phyloP scores from a whole-genome alignment of 2,888 invertebrate species.

The Amblyjoppa proteus region DNA sequence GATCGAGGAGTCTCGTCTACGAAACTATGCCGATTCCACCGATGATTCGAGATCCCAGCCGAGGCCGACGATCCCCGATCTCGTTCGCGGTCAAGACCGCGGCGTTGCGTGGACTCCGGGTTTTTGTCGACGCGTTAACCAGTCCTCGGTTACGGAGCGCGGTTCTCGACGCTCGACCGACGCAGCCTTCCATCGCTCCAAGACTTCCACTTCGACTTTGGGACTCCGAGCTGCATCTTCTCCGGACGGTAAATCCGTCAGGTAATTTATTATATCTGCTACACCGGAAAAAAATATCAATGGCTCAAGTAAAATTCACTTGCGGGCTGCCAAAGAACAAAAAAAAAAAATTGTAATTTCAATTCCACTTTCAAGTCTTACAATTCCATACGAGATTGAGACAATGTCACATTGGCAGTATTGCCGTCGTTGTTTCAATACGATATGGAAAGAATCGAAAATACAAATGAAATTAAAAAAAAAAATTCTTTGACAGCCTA shows the following conservation, averaged over 20 bases:
- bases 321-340: too few relatives aligned
- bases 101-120: conserved; percentile 72
- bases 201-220: neutral
- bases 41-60: conserved; percentile 53
- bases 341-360: too few relatives aligned
- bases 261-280: neutral
- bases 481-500: too few relatives aligned
- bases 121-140: conserved; percentile 73
- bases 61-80: conserved; percentile 68
- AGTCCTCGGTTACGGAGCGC: conserved; percentile 39
- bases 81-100: conserved; percentile 66
- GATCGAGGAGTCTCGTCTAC: conserved; percentile 48
- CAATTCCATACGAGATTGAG: too few relatives aligned
- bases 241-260: neutral
- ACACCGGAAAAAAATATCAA: too few relatives aligned
- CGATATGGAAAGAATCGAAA: too few relatives aligned
- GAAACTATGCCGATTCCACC: conserved; percentile 62
- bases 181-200: neutral
- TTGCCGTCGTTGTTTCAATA: too few relatives aligned
- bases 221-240: neutral
- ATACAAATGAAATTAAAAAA: too few relatives aligned
- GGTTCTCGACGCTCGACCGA: neutral
- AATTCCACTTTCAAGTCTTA: too few relatives aligned
- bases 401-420: too few relatives aligned
- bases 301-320: too few relatives aligned